phyloP scores from a whole-genome alignment of 2,797 vertebrate species.

The Molossus molossus region DNA sequence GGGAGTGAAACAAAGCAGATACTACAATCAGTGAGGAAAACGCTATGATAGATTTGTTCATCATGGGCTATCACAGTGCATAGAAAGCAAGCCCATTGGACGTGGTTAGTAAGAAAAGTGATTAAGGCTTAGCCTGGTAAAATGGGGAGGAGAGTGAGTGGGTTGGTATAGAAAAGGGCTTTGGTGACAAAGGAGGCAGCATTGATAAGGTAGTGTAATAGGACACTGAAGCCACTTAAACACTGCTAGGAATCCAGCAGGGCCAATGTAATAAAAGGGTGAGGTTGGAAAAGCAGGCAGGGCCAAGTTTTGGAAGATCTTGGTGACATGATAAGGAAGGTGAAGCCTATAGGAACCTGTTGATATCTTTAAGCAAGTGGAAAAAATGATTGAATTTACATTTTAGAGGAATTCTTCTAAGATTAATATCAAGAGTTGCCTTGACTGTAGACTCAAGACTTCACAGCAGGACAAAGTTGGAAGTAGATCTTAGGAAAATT shows the following conservation, averaged over 20 bases:
- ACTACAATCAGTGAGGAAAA: not conserved
- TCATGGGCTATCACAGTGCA: not conserved
- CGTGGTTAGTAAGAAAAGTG: not conserved
- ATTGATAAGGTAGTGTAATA: not conserved
- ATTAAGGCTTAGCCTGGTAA: not conserved
- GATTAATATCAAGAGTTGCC: not conserved
- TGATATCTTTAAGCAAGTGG: not conserved
- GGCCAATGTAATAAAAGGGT: not conserved
- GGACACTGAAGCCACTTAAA: not conserved
- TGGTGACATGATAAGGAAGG: not conserved
- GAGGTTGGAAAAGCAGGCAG: not conserved
- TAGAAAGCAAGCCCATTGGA: not conserved
- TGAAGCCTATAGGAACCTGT: not conserved
- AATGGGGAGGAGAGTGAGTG: not conserved
- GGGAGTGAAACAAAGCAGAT: not conserved
- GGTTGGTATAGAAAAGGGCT: not conserved
- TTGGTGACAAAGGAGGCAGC: not conserved
- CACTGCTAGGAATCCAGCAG: not conserved
- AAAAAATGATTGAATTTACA: not conserved
- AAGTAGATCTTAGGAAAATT: not conserved
- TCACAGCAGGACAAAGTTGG: not conserved
- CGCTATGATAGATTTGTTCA: not conserved
- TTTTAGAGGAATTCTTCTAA: constrained; percentile 44
- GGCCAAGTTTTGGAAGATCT: not conserved
- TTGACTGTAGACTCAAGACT: not conserved